These are phyloP conservation scores for Hypanus sabinus DNA, from an alignment of 2,113 vertebrate species.

Conservation along the genomic window DNA sequence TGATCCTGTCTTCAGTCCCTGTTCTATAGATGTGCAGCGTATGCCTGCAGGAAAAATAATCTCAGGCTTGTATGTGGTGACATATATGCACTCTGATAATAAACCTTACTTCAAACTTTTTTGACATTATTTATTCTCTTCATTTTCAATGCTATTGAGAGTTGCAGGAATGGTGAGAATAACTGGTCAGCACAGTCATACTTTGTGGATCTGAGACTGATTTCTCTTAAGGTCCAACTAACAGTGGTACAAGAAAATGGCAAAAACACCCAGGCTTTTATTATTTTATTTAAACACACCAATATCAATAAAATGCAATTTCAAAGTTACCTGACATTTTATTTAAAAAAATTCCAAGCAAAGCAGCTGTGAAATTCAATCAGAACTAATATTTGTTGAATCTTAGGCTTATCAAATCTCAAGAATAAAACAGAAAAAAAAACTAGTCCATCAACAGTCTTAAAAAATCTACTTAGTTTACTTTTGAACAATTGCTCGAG, in stretches of 20 bases:
- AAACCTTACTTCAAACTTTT: too few relatives aligned
- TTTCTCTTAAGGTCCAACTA: background rate
- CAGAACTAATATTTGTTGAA: conserved; percentile 14
- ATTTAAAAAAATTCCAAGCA: conserved; percentile 30
- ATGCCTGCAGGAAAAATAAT: too few relatives aligned
- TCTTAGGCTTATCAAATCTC: conserved; percentile 3
- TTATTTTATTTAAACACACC: conserved; percentile 38
- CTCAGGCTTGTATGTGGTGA: too few relatives aligned
- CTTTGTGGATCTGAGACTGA: background rate
- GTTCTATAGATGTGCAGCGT: too few relatives aligned
- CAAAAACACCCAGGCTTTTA: conserved; percentile 18
- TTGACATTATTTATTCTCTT: background rate
- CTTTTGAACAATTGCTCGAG: background rate
- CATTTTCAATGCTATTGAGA: background rate
- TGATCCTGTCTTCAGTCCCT: too few relatives aligned
- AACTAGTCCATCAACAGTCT: conserved; percentile 1
- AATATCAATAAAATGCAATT: conserved; percentile 37
- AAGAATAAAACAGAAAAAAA: conserved; percentile 16
- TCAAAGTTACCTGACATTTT: conserved; percentile 36
- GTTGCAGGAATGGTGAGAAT: background rate
- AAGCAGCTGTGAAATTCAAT: conserved; percentile 33
- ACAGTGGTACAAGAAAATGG: background rate
- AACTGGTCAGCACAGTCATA: background rate
- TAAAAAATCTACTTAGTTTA: conserved; percentile 26
- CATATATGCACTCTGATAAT: too few relatives aligned